Evolutionary conservation across 1,140 invertebrate species (phyloP).

Genomic region (Drosophila pallidifrons): DNA sequence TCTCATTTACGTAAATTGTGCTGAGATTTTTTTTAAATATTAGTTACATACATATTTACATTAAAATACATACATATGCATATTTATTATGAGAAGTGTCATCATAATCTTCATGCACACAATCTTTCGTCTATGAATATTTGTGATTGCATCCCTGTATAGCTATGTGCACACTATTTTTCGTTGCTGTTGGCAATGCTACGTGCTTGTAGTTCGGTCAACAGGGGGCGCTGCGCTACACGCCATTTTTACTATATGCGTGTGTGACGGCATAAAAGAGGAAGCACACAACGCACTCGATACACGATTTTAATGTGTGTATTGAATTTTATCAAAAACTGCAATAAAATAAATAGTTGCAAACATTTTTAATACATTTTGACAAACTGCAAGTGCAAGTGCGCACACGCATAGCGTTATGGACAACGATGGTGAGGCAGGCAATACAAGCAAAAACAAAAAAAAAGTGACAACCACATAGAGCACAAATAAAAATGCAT

Average conservation of each 20-base stretch:
- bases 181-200: slow-evolving; percentile 49
- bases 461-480: slow-evolving; percentile 48
- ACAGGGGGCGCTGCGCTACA: slow-evolving; percentile 42
- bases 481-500: neutral
- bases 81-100: neutral
- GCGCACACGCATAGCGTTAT: neutral
- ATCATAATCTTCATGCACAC: no score
- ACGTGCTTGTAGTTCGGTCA: neutral
- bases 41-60: neutral
- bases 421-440: neutral
- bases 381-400: neutral
- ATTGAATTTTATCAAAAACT: neutral
- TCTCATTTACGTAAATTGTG: no score
- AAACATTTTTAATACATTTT: neutral
- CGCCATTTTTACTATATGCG: slow-evolving; percentile 52
- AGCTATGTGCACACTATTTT: slow-evolving; percentile 5
- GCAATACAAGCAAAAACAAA: neutral
- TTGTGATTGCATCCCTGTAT: slow-evolving; percentile 27
- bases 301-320: slow-evolving; percentile 1
- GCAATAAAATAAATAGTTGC: neutral
- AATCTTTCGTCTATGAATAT: neutral
- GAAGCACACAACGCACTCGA: slow-evolving; percentile 11
- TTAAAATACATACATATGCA: neutral
- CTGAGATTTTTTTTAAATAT: neutral
- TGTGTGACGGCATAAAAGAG: slow-evolving; percentile 2